Conservation (phyloP, 1,140 invertebrate genomes). For the Anoplophora glabripennis region DNA sequence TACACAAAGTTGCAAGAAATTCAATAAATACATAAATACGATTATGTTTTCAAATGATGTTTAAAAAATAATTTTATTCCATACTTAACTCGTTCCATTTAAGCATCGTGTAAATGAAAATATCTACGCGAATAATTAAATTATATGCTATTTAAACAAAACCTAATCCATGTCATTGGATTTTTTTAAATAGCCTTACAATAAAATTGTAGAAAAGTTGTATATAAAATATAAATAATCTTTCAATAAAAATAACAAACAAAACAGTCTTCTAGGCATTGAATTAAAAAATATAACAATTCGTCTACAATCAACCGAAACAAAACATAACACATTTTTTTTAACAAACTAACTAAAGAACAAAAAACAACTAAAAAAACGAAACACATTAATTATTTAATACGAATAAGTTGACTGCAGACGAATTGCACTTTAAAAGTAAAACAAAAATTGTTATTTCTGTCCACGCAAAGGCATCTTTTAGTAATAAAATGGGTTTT, state of each 20-base stretch:
- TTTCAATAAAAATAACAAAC: conserved; percentile 10
- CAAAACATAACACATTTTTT: conserved; percentile 15
- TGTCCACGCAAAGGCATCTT: conserved; percentile 1
- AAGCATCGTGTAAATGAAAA: too few relatives aligned
- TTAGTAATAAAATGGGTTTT: conserved; percentile 37
- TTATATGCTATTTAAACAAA: too few relatives aligned
- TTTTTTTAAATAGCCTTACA: conserved; percentile 3
- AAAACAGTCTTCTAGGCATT: conserved; percentile 18
- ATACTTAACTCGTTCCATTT: too few relatives aligned
- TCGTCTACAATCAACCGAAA: conserved; percentile 14
- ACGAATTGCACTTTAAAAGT: conserved; percentile 11
- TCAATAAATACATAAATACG: too few relatives aligned
- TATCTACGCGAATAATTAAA: too few relatives aligned
- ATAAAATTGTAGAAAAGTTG: conserved; percentile 13
- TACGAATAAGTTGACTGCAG: conserved; percentile 9
- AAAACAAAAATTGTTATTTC: conserved; percentile 16
- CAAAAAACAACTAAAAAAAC: conserved; percentile 19
- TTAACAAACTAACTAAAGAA: conserved; percentile 22
- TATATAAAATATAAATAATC: conserved; percentile 17
- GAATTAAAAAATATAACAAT: conserved; percentile 7
- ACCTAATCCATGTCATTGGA: not conserved
- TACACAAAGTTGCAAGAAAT: too few relatives aligned
- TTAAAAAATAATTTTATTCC: too few relatives aligned
- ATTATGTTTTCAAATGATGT: too few relatives aligned
- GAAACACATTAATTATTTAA: conserved; percentile 1